Evolutionary conservation across 2,113 vertebrate genomes (phyloP).

Genomic region (Cairina moschata): DNA sequence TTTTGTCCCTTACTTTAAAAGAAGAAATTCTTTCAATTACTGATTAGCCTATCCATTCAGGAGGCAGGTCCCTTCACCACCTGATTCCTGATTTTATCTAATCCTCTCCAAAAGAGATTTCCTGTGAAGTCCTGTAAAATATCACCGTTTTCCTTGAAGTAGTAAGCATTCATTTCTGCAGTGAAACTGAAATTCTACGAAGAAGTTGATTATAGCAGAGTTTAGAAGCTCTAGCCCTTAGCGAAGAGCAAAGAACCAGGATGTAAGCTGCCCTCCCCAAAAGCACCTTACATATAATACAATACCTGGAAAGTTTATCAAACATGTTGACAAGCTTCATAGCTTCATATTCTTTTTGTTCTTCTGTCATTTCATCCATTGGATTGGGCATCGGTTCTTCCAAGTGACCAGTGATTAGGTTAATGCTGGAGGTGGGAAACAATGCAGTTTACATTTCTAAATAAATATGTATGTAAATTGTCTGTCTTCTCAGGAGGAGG

Average conservation of each 20-base stretch:
- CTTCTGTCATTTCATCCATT: slow-evolving; percentile 97
- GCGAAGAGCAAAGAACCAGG: not conserved
- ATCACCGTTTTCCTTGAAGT: not conserved
- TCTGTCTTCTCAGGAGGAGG: not conserved
- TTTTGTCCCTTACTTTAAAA: not conserved
- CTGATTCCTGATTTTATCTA: not conserved
- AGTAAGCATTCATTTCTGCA: not conserved
- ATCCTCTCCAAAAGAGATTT: not conserved
- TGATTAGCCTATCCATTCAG: not conserved
- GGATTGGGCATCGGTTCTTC: slow-evolving; percentile 96
- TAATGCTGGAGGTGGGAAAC: slow-evolving; percentile 82
- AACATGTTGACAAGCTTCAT: slow-evolving; percentile 97
- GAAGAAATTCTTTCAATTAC: not conserved
- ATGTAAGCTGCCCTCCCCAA: not conserved
- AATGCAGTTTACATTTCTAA: not conserved
- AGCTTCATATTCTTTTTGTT: slow-evolving; percentile 98
- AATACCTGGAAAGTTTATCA: slow-evolving; percentile 95
- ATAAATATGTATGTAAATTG: not conserved
- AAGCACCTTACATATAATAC: not conserved
- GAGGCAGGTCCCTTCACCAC: not conserved
- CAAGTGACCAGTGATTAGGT: slow-evolving; percentile 95
- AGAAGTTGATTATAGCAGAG: not conserved
- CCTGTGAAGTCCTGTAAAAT: not conserved
- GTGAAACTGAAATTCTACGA: not conserved
- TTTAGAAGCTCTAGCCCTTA: not conserved